phyloP scores from a whole-genome alignment of 2,797 vertebrate genomes.

The Xenopus petersii region DNA sequence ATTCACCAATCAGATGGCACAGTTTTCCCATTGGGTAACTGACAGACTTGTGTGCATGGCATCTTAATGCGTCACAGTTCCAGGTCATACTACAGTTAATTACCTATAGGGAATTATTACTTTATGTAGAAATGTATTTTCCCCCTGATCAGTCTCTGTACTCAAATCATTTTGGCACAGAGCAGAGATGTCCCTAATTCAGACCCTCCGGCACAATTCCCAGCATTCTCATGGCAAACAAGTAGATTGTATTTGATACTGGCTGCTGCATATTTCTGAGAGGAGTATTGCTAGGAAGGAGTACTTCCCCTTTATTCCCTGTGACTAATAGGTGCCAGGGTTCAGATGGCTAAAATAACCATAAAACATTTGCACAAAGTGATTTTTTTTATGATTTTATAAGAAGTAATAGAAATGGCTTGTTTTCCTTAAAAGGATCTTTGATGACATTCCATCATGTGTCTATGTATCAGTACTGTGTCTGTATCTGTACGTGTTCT shows the following conservation, averaged over 20 bases:
- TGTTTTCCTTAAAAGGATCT: neutral
- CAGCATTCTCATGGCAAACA: no score
- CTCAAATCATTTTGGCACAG: no score
- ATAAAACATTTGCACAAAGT: neutral
- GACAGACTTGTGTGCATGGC: no score
- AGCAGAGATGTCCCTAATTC: no score
- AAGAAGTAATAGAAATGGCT: neutral
- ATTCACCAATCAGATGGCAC: no score
- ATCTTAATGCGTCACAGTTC: no score
- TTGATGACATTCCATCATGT: constrained; percentile 12
- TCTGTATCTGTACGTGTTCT: constrained; percentile 56
- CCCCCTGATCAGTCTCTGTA: no score
- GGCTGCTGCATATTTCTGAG: neutral
- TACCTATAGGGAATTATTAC: no score
- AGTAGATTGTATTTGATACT: neutral
- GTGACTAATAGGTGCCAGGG: neutral
- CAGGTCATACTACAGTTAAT: no score
- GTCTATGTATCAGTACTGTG: constrained; percentile 66
- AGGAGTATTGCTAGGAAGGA: neutral
- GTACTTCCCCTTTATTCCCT: neutral
- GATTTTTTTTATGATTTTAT: neutral
- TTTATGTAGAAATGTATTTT: no score
- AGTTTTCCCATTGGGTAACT: no score
- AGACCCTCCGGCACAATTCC: no score
- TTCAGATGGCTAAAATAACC: neutral